Base-by-base conservation (phyloP, 2,113 vertebrate species). In the Lonchura striata region DNA sequence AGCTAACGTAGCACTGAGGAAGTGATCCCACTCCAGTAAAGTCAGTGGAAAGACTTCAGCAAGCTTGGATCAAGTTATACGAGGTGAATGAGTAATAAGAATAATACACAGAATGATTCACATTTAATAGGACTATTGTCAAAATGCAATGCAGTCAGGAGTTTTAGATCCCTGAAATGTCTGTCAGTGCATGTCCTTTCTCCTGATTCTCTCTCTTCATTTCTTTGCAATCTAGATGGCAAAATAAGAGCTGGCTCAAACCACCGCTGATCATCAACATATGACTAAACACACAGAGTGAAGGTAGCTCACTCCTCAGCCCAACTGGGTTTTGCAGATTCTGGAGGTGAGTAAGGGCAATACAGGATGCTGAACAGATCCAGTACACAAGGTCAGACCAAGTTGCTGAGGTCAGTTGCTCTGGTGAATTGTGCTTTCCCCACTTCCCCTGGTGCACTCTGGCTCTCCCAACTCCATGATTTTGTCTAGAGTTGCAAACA, bases 51-150 rank as follows among this genome's bases (percentile, higher is more conserved):
- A 94, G 76, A 93, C 41, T 94, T 90, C 28, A 83, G 82, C 57
- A 64, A 68, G 44, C 71, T 91, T 83, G 64, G 63, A 93, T 47
- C 33, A 64, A 77, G 35, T 86, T 93, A 78, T 9, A 70, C 16
- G 49, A 95, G 72, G 60, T 83, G 86, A 92, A 92, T 93, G 80
- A 96, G 37, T 94, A 93, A 92, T 93, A 94, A 88, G 85, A 96
- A 90, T 81, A 97, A 95, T 25, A 93, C 60, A 84, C 31, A 42
- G 57, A 78, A 93, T 90, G 68, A 95, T 88, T 96, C 92, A 95
- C 49, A 39, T 84, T 95, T 92, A 95, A 94, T 92, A 88, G 61
- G 56, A 78, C 88, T 92, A 93, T 86, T 94, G 90, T 95, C 80
- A 86, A 94, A 94, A 75, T 50, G 94, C 76, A 92, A 37, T 83